Evolutionary conservation across 2,797 vertebrate species (phyloP).

Genomic region (Prionace glauca): DNA sequence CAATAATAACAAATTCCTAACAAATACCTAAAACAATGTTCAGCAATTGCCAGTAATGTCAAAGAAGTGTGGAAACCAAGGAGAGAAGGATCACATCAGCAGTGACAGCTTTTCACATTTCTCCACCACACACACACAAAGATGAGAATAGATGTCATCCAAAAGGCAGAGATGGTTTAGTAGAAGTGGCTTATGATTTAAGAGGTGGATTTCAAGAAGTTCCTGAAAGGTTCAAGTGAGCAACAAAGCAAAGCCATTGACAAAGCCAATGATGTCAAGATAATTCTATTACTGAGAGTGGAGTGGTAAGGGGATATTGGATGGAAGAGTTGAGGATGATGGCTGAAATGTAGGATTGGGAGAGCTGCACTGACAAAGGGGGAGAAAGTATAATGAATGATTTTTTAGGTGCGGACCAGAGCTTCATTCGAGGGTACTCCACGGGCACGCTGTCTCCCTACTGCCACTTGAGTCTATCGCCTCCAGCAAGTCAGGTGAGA

Average conservation of each 20-base stretch:
- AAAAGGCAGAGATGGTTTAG: not conserved
- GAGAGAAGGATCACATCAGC: not conserved
- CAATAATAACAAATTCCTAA: not conserved
- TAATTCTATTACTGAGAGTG: not conserved
- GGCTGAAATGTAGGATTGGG: not conserved
- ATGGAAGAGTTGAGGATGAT: not conserved
- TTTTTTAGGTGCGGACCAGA: not conserved
- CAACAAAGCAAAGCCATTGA: not conserved
- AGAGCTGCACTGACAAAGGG: not conserved
- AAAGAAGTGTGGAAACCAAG: not conserved
- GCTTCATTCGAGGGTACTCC: no score
- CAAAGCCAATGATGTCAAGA: not conserved
- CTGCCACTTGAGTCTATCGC: no score
- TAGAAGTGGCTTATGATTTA: not conserved
- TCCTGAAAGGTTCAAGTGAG: not conserved
- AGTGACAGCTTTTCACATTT: not conserved
- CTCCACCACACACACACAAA: not conserved
- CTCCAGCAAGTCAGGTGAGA: no score
- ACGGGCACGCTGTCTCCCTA: no score
- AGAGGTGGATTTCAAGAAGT: not conserved
- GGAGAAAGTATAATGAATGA: not conserved
- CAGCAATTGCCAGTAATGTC: not conserved
- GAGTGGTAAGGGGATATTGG: not conserved
- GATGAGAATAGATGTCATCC: not conserved
- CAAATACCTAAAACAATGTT: not conserved